These are phyloP conservation scores for Eulithis testata DNA, from an alignment of 2,888 invertebrate species.

Conservation along the genomic window DNA sequence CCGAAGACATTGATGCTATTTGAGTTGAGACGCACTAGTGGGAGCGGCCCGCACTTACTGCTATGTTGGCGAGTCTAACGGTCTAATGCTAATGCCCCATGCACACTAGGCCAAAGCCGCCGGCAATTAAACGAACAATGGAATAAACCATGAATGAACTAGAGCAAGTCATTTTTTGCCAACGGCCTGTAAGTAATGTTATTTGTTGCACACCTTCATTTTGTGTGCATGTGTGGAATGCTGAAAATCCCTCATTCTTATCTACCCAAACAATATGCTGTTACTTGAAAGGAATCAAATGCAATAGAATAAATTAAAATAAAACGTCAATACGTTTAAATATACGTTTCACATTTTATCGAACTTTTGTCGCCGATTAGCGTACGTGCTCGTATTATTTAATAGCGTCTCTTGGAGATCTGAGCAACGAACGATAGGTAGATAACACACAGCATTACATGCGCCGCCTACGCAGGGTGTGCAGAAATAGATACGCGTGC, in stretches of 20 bases:
- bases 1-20: conserved; percentile 10
- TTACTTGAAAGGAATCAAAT: too few species aligned
- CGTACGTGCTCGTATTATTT: conserved; percentile 28
- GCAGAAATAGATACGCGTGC: conserved; percentile 76
- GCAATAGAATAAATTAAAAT: too few species aligned
- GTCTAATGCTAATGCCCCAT: conserved; percentile 19
- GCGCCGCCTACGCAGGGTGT: conserved; percentile 65
- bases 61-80: conserved; percentile 17
- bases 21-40: conserved; percentile 1
- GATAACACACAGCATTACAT: conserved; percentile 48
- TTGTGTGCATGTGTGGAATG: too few species aligned
- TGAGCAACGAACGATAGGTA: conserved; percentile 58
- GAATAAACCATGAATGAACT: background rate
- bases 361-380: too few species aligned
- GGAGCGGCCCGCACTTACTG: conserved; percentile 14
- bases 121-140: conserved; percentile 1
- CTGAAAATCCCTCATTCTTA: too few species aligned
- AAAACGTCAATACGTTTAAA: too few species aligned
- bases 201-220: background rate
- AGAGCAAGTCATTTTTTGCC: background rate
- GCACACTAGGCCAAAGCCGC: conserved; percentile 14
- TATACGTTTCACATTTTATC: too few species aligned
- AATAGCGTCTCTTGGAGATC: conserved; percentile 59
- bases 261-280: too few species aligned
- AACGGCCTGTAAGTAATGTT: background rate